Evolutionary conservation across 2,113 vertebrate genomes (phyloP).

Genomic region (Percina caprodes): DNA sequence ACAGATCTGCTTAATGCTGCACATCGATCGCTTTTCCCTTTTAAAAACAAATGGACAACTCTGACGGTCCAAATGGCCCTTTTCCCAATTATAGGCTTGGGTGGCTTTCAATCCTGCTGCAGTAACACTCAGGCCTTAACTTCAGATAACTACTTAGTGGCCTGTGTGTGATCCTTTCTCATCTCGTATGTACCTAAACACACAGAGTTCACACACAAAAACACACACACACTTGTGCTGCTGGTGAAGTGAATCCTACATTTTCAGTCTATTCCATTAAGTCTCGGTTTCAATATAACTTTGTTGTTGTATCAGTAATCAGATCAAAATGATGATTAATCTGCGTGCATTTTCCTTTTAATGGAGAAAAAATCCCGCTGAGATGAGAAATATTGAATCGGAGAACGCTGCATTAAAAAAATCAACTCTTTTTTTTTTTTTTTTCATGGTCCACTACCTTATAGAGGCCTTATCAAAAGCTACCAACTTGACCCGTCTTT

Average conservation of each 20-base stretch:
- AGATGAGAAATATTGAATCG: conserved; percentile 46
- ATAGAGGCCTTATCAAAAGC: conserved; percentile 12
- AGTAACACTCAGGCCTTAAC: conserved; percentile 66
- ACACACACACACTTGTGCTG: conserved; percentile 1
- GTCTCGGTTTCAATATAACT: conserved; percentile 18
- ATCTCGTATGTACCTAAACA: conserved; percentile 30
- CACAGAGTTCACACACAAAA: neutral
- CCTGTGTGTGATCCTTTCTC: conserved; percentile 38
- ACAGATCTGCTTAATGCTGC: conserved; percentile 84
- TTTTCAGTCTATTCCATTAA: conserved; percentile 57
- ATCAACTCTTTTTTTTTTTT: neutral
- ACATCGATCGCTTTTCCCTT: conserved; percentile 78
- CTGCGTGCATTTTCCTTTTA: neutral
- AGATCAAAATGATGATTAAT: conserved; percentile 57
- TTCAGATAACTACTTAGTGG: conserved; percentile 69
- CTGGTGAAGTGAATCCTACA: conserved; percentile 45
- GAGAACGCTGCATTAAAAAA: conserved; percentile 6
- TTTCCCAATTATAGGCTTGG: conserved; percentile 84
- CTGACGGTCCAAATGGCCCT: conserved; percentile 80
- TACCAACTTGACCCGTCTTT: conserved; percentile 43
- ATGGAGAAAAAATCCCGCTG: conserved; percentile 35
- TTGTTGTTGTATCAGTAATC: conserved; percentile 50
- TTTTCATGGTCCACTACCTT: neutral
- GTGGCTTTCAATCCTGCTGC: conserved; percentile 77
- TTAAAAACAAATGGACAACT: conserved; percentile 86